Base-by-base conservation (phyloP, 2,797 vertebrate genomes). In the Sardinella longiceps region DNA sequence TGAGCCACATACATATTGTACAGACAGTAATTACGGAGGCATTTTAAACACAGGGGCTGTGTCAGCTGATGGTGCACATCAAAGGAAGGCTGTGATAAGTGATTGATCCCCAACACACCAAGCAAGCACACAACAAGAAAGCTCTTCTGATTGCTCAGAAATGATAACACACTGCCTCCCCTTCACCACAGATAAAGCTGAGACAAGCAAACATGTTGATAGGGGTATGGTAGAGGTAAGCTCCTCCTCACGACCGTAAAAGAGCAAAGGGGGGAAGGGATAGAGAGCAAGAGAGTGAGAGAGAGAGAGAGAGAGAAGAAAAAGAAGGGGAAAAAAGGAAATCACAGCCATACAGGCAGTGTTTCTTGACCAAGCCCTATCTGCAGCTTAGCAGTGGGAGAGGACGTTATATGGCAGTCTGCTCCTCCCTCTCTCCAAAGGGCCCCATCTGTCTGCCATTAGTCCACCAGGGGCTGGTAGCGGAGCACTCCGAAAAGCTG, bases 11-110 rank as follows among this genome's bases (percentile, higher is more conserved):
- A 87, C 85, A 84, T 88, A 88, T 91, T 84, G 84, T 81, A 89
- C 93, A 91, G 87, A 50, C 83, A 89, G 91, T 90, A 88, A 95
- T 95, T 95, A 95, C 82, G 23, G 82, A 94, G 90, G 90, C 88
- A 94, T 93, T 94, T 94, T 94, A 96, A 94, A 95, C 92, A 95
- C 90, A 93, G 94, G 90, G 86, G 89, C 87, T 86, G 80, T 86
- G 93, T 95, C 92, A 95, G 93, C 93, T 95, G 91, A 91, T 88
- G 83, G 89, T 88, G 87, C 48, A 92, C 93, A 94, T 95, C 92
- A 95, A 96, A 95, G 93, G 1, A 84, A 83, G 83, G 87, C 80
- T 77, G 85, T 88, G 92, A 92, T 60, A 88, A 86, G 92, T 25
- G 86, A 83, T 81, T 90, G 66, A 89, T 88, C 90, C 88, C 85